Evolutionary conservation across 2,797 vertebrate species (phyloP).

Genomic region (Delichon dasypus): DNA sequence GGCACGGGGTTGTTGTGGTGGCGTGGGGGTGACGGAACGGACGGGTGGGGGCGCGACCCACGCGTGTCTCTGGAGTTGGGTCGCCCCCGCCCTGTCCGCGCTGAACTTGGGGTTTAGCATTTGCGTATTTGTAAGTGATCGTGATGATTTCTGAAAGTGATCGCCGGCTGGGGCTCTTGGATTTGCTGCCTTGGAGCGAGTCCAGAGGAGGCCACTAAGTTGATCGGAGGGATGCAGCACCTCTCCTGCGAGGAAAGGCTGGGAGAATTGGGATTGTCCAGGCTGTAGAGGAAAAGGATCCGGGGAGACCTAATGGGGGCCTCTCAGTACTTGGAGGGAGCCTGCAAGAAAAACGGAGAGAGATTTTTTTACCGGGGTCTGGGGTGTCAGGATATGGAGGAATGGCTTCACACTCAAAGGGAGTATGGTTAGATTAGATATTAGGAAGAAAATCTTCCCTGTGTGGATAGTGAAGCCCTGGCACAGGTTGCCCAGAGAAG

Average conservation of each 20-base stretch:
- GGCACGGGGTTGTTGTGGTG: background rate
- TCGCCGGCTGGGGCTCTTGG: background rate
- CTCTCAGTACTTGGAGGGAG: background rate
- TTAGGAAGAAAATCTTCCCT: background rate
- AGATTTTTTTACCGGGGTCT: background rate
- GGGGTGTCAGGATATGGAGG: background rate
- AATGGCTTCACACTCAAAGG: background rate
- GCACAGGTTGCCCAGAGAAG: background rate
- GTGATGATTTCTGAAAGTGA: background rate
- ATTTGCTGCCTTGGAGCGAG: background rate
- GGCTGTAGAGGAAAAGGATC: background rate
- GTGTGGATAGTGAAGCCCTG: fast-evolving
- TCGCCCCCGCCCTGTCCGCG: background rate
- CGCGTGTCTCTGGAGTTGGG: background rate
- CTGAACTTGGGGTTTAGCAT: background rate
- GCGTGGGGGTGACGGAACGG: background rate
- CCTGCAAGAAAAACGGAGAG: background rate
- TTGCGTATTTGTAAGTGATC: fast-evolving
- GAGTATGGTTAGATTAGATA: background rate
- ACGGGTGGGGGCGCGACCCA: background rate
- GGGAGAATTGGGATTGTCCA: background rate
- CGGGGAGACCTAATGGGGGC: fast-evolving
- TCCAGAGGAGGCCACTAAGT: background rate
- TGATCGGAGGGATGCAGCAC: background rate
- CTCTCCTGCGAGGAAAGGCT: background rate